Evolutionary conservation across 2,888 invertebrate species (phyloP), one percentile per base, ranked within the genome.

Genomic region (Drosophila lacicola): DNA sequence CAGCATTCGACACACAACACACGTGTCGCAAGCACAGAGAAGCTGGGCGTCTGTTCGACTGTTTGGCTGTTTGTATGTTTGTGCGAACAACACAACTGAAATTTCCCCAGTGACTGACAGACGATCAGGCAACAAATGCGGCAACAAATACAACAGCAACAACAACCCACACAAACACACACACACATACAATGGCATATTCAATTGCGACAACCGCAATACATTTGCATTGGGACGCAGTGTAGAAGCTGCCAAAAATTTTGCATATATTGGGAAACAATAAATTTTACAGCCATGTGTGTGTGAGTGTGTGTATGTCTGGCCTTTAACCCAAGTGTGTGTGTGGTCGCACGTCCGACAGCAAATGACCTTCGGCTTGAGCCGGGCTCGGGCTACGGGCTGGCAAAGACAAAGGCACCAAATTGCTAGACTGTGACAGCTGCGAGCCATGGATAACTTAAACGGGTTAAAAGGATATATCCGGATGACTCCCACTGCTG

Each of bases 391-490:
- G 29, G 61, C 41, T 36, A 39, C 58, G 50, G 64, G 53, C 25
- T 55, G 54, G 56, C 67, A 65, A 83, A 83, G 79, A 83, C 83
- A 88, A 83, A 80, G 73, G 84, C 76, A 74, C 72, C 58, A 86
- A 88, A 84, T 86, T 80, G 84, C 87, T 81, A 86, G 87, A 86
- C 89, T 88, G 89, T 88, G 89, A 88, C 83, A 83, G 89, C 89
- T 83, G 82, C 83, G 71, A 80, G 83, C 81, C 83, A 86, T 67
- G 89, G 89, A 84, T 88, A 88, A 83, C 83, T 83, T 88, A 86
- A 84, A 88, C 74, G 83, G 83, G 83, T 86, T 84, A 88, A 84
- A 83, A 58, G 84, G 87, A 84, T 88, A 86, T 47, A 70, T 78
- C 62, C 70, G 70, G 60, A 45, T 51, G 41, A 58, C 66, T 51